phyloP scores from a whole-genome alignment of 2,797 vertebrate genomes.

The Mycteria americana region DNA sequence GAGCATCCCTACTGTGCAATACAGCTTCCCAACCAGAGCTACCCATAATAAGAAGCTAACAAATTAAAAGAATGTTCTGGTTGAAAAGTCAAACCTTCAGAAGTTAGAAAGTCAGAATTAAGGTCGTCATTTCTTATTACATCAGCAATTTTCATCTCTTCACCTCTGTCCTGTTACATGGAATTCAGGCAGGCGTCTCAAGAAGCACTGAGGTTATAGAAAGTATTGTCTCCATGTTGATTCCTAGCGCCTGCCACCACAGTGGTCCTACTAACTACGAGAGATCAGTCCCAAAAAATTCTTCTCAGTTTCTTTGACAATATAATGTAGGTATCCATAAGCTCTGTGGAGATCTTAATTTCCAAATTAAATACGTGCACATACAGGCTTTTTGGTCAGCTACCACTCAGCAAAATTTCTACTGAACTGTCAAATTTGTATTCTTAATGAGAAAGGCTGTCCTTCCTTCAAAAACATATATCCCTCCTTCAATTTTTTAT shows the following conservation, averaged over 20 bases:
- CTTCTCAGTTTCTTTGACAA: not conserved
- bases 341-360: not conserved
- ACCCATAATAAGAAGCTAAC: not conserved
- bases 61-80: not conserved
- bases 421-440: not conserved
- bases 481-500: not conserved
- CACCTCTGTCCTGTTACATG: not conserved
- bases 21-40: not conserved
- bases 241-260: not conserved
- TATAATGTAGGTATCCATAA: not conserved
- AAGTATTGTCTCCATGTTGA: not conserved
- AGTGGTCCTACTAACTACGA: not conserved
- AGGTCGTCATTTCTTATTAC: not conserved
- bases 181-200: not conserved
- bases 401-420: not conserved
- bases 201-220: not conserved
- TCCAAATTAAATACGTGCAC: not conserved
- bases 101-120: not conserved
- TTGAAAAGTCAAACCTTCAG: not conserved
- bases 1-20: not conserved
- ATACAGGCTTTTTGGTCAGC: not conserved
- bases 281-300: not conserved
- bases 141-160: not conserved
- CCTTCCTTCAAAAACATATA: not conserved
- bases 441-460: not conserved